phyloP scores from a whole-genome alignment of 1,140 invertebrate genomes.

The Drosophila kohkoa region DNA sequence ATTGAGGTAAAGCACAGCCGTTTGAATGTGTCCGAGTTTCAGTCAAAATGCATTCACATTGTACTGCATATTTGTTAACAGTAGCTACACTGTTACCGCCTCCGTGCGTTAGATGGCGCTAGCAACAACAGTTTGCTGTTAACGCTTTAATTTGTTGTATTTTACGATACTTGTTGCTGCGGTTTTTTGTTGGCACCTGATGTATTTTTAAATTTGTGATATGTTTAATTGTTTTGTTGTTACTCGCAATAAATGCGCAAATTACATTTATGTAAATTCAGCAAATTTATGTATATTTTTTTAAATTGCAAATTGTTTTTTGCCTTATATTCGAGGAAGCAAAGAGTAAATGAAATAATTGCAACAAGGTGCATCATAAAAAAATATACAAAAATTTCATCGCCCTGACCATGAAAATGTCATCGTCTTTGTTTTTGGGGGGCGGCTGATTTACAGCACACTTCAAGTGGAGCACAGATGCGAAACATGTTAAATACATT shows the following conservation, averaged over 20 bases:
- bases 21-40: constrained; percentile 12
- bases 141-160: constrained; percentile 2
- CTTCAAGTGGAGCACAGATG: constrained; percentile 37
- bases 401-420: constrained; percentile 51
- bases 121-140: background rate
- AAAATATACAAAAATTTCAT: constrained; percentile 18
- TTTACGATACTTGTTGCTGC: background rate
- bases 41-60: constrained; percentile 38
- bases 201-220: constrained; percentile 22
- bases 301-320: constrained; percentile 48
- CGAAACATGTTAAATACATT: background rate
- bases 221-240: constrained; percentile 26
- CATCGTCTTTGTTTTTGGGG: constrained; percentile 34
- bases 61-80: constrained; percentile 31
- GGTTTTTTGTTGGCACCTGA: constrained; percentile 4
- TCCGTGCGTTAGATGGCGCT: constrained; percentile 49
- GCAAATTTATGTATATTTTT: constrained; percentile 62
- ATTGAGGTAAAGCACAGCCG: constrained; percentile 43
- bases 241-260: constrained; percentile 42
- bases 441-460: constrained; percentile 25
- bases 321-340: constrained; percentile 49
- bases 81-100: constrained; percentile 5
- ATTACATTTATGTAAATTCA: constrained; percentile 55
- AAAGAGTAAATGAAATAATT: constrained; percentile 66
- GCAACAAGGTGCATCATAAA: constrained; percentile 34